Evolutionary conservation across 1,140 invertebrate genomes (phyloP).

Genomic region (Philaenus spumarius): DNA sequence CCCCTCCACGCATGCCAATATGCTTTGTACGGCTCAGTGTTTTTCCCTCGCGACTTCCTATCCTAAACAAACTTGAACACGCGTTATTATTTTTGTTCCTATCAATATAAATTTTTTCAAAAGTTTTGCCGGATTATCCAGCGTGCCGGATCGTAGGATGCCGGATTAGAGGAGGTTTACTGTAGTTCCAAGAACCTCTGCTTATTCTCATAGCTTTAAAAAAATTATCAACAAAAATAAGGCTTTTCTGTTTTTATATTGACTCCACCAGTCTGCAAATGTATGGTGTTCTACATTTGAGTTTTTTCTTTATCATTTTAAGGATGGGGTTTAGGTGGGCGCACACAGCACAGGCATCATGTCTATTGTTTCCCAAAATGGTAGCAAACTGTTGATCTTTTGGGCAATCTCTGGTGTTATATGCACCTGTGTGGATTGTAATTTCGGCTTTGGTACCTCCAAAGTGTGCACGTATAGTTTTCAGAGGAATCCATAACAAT

Average conservation of each 20-base stretch:
- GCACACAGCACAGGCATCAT: not conserved
- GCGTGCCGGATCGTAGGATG: too few species aligned
- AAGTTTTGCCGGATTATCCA: too few species aligned
- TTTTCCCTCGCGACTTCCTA: too few species aligned
- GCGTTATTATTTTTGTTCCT: too few species aligned
- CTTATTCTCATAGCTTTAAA: not conserved
- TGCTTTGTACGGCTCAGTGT: too few species aligned
- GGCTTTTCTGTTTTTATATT: slow-evolving; percentile 21
- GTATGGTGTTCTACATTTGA: not conserved
- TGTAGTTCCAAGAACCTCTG: slow-evolving; percentile 34
- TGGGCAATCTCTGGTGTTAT: not conserved
- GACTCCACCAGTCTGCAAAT: slow-evolving; percentile 9
- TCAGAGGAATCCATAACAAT: not conserved
- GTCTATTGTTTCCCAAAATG: not conserved
- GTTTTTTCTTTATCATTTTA: not conserved
- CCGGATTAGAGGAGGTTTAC: too few species aligned
- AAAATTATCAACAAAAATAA: slow-evolving; percentile 4
- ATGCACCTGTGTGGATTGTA: not conserved
- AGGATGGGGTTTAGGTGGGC: not conserved
- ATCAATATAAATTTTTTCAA: too few species aligned
- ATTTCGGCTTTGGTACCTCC: not conserved
- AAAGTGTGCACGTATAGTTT: not conserved
- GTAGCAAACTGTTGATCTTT: not conserved
- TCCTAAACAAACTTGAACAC: too few species aligned
- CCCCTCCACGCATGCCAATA: too few species aligned